Conservation (phyloP, 1,140 invertebrate species). For the Lepidurus arcticus region DNA sequence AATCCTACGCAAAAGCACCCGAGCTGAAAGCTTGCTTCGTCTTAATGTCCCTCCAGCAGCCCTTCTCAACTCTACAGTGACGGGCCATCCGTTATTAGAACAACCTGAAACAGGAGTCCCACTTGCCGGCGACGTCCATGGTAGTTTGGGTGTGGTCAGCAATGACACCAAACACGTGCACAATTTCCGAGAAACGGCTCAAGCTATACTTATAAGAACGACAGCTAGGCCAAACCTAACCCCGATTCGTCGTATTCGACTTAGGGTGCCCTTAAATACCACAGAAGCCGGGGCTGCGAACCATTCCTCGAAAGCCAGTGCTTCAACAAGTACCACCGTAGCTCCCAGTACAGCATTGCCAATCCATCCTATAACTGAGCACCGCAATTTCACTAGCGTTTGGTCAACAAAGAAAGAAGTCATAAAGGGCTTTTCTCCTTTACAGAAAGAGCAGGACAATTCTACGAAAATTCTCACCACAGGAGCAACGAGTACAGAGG, state of each 20-base stretch:
- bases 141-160: neutral
- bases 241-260: neutral
- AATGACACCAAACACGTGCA: neutral
- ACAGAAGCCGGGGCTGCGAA: neutral
- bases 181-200: too few relatives aligned
- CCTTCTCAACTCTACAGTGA: neutral
- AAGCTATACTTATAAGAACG: neutral
- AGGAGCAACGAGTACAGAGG: neutral
- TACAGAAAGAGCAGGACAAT: neutral
- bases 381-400: neutral
- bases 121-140: neutral
- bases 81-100: neutral
- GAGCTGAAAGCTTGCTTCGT: neutral
- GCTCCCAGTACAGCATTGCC: neutral
- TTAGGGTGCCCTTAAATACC: neutral
- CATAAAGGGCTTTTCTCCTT: neutral
- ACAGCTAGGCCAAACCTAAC: neutral
- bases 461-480: neutral
- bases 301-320: neutral
- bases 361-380: neutral
- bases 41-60: neutral
- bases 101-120: neutral
- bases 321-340: neutral
- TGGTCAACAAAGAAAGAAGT: neutral
- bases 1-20: neutral